phyloP scores from a whole-genome alignment of 1,140 invertebrate genomes.

The Calycopis cecrops region DNA sequence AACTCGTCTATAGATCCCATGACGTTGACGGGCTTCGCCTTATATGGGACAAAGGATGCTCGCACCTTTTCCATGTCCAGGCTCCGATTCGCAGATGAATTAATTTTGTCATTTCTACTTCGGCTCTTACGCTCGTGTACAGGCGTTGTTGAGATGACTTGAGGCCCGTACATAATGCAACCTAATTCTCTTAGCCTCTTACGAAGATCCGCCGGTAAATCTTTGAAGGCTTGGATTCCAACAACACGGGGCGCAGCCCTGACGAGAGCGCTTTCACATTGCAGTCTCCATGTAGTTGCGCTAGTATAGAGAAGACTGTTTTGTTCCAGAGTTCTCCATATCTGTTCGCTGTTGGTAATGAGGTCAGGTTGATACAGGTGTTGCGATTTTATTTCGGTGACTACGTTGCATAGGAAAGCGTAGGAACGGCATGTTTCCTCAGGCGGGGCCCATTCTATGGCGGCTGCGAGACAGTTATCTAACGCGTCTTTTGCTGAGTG shows the following conservation, averaged over 20 bases:
- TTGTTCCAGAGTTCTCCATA: conserved; percentile 18
- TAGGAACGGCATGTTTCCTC: conserved; percentile 50
- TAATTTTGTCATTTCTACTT: conserved; percentile 23
- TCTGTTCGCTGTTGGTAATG: conserved; percentile 34
- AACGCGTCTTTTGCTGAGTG: conserved; percentile 39
- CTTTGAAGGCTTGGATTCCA: conserved; percentile 47
- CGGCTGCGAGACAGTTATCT: conserved; percentile 48
- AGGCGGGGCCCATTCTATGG: conserved; percentile 53
- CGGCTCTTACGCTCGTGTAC: conserved; percentile 32
- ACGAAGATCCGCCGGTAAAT: conserved; percentile 44
- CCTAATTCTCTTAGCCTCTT: conserved; percentile 52
- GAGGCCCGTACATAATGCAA: conserved; percentile 51
- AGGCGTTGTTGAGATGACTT: conserved; percentile 30
- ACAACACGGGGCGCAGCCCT: conserved; percentile 44
- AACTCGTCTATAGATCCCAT: conserved; percentile 29
- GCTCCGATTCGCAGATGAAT: conserved; percentile 26
- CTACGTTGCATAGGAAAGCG: conserved; percentile 36
- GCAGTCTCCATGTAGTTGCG: conserved; percentile 43
- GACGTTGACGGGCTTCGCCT: conserved; percentile 34
- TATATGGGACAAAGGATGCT: conserved; percentile 51
- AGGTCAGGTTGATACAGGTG: conserved; percentile 39
- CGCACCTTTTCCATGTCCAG: conserved; percentile 54
- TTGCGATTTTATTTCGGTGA: conserved; percentile 35
- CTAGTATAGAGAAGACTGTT: conserved; percentile 33
- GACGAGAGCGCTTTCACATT: conserved; percentile 47